These are phyloP conservation scores for Enteromius argenteus DNA, from an alignment of 2,797 vertebrate species.

Conservation along the genomic window DNA sequence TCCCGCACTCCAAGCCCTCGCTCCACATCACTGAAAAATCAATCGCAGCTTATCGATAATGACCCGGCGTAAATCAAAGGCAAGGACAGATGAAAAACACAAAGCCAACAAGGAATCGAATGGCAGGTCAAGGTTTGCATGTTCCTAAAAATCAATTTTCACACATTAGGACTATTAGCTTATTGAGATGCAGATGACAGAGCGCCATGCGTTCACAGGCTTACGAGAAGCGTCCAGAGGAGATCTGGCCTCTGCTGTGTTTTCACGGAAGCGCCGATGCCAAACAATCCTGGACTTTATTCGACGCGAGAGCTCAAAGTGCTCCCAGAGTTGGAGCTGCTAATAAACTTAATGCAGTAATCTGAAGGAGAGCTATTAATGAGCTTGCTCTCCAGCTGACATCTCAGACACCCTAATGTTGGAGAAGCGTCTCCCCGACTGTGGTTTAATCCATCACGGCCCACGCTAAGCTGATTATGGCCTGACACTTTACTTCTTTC, in stretches of 20 bases:
- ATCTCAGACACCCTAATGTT: conserved; percentile 86
- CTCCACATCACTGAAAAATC: conserved; percentile 84
- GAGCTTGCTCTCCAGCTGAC: conserved; percentile 81
- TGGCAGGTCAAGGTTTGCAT: conserved; percentile 62
- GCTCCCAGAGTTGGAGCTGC: conserved; percentile 78
- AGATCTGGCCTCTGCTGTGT: conserved; percentile 6
- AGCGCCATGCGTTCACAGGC: conserved; percentile 60
- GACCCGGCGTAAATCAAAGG: conserved; percentile 86
- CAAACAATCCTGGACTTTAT: conserved; percentile 40
- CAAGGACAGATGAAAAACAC: conserved; percentile 51
- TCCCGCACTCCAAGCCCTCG: conserved; percentile 40
- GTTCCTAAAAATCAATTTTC: conserved; percentile 94
- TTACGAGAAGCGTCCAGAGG: neutral
- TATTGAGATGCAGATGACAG: conserved; percentile 84
- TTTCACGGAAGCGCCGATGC: conserved; percentile 10
- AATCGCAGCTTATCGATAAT: conserved; percentile 86
- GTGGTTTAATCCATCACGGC: conserved; percentile 84
- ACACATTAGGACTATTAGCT: conserved; percentile 93
- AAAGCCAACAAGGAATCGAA: conserved; percentile 56
- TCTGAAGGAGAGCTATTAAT: conserved; percentile 85
- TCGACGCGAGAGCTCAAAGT: conserved; percentile 77
- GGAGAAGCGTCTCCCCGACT: conserved; percentile 80
- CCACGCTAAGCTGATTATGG: conserved; percentile 82
- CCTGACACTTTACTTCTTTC: conserved; percentile 81
- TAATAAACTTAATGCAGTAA: conserved; percentile 88